phyloP scores from a whole-genome alignment of 1,140 invertebrate genomes.

The Drosophila tani region DNA sequence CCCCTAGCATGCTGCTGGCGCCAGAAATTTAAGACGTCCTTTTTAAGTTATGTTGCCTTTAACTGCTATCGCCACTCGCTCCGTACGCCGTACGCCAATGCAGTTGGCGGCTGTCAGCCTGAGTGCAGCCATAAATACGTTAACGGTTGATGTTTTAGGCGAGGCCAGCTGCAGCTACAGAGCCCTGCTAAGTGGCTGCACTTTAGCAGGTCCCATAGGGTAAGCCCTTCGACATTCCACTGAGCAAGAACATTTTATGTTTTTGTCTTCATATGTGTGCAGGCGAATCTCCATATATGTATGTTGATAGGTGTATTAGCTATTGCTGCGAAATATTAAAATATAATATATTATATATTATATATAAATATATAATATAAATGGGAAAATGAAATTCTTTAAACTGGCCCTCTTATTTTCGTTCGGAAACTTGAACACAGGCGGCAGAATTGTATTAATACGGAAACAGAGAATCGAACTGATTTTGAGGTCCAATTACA shows the following conservation, averaged over 20 bases:
- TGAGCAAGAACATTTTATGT: slow-evolving; percentile 45
- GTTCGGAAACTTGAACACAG: too few relatives aligned
- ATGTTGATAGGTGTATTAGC: slow-evolving; percentile 20
- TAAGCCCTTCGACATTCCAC: slow-evolving; percentile 25
- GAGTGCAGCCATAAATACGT: slow-evolving; percentile 80
- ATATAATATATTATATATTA: too few relatives aligned
- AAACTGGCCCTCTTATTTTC: too few relatives aligned
- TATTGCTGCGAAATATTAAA: slow-evolving; percentile 21
- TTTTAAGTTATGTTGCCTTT: slow-evolving; percentile 46
- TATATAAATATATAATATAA: too few relatives aligned
- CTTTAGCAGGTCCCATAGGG: slow-evolving; percentile 57
- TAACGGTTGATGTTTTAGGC: slow-evolving; percentile 75
- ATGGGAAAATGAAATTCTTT: too few relatives aligned
- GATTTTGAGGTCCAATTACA: too few relatives aligned
- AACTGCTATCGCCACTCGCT: slow-evolving; percentile 16
- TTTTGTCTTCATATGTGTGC: slow-evolving; percentile 14
- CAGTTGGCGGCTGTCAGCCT: slow-evolving; percentile 68
- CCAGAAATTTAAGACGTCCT: slow-evolving; percentile 58
- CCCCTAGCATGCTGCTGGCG: slow-evolving; percentile 12
- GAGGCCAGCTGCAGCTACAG: slow-evolving; percentile 68
- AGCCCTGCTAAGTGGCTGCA: slow-evolving; percentile 71
- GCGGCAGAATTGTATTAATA: too few relatives aligned
- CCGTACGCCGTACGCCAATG: slow-evolving; percentile 19
- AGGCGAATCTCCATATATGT: slow-evolving; percentile 19
- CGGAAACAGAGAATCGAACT: too few relatives aligned